Conservation (phyloP, 2,888 invertebrate species). For the Cryptus armator region DNA sequence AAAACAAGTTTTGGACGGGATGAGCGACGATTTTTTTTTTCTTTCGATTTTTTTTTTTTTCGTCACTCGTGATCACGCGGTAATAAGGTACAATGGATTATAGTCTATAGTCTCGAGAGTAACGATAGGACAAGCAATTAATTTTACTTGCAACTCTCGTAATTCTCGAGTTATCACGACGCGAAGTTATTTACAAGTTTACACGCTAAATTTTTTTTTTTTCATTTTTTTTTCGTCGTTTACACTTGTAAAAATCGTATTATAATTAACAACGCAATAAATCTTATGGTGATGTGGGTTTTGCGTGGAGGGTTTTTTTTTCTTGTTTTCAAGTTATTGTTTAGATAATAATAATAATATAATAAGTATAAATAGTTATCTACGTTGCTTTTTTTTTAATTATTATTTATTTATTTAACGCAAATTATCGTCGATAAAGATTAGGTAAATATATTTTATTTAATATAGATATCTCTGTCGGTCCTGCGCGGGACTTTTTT, state of each 20-base stretch:
- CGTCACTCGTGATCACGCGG: conserved; percentile 39
- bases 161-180: conserved; percentile 47
- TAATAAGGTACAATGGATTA: conserved; percentile 52
- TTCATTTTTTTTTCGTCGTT: conserved; percentile 32
- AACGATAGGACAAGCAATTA: not conserved
- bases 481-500: conserved; percentile 41
- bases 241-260: conserved; percentile 61
- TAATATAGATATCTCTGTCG: conserved; percentile 59
- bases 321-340: conserved; percentile 20
- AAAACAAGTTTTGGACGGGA: conserved; percentile 17
- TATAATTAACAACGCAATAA: conserved; percentile 58
- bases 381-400: conserved; percentile 57
- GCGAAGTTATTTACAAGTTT: conserved; percentile 53
- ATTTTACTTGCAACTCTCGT: not conserved
- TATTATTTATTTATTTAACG: conserved; percentile 24
- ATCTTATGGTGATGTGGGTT: conserved; percentile 8
- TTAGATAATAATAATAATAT: conserved; percentile 52
- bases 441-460: conserved; percentile 61
- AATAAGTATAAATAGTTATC: conserved; percentile 71
- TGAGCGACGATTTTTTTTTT: not conserved
- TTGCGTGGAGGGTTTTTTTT: conserved; percentile 22
- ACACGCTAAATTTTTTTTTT: conserved; percentile 38
- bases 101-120: conserved; percentile 38
- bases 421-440: conserved; percentile 61
- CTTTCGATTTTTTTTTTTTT: conserved; percentile 18